Conservation (phyloP, 2,888 invertebrate species). For the Leptinotarsa tumamoca region DNA sequence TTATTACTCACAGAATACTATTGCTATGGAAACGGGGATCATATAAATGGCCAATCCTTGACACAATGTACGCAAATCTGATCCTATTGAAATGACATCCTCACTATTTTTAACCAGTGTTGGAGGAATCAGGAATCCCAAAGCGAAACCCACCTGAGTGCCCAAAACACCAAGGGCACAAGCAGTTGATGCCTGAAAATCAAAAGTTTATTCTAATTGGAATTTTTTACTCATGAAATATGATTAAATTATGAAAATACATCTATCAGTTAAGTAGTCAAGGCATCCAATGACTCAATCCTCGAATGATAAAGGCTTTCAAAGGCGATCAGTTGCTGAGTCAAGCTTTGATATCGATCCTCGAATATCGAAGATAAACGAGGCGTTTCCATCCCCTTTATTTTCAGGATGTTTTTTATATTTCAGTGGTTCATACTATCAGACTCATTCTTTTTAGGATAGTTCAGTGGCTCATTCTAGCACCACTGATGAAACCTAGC, state of each 20-base stretch:
- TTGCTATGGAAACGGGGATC: conserved; percentile 56
- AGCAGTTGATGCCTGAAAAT: conserved; percentile 70
- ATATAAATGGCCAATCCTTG: conserved; percentile 70
- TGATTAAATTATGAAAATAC: not conserved
- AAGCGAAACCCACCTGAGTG: conserved; percentile 78
- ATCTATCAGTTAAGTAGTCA: not conserved
- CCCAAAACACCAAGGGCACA: conserved; percentile 81
- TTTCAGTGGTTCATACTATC: too few species aligned
- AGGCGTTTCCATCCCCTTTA: too few species aligned
- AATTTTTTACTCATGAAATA: not conserved
- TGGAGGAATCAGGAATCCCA: conserved; percentile 68
- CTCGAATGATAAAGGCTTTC: too few species aligned
- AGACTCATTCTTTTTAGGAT: too few species aligned
- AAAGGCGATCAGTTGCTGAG: too few species aligned
- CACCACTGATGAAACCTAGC: too few species aligned
- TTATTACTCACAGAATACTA: conserved; percentile 44
- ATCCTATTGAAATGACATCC: conserved; percentile 53
- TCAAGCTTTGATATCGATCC: too few species aligned
- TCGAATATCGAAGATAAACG: too few species aligned
- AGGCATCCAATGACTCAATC: too few species aligned
- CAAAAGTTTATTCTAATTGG: not conserved
- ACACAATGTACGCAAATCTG: conserved; percentile 68
- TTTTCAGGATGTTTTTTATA: too few species aligned
- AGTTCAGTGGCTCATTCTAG: too few species aligned
- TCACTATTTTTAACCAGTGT: conserved; percentile 60